Conservation (phyloP, 2,113 vertebrate species). For the Bubo bubo region DNA sequence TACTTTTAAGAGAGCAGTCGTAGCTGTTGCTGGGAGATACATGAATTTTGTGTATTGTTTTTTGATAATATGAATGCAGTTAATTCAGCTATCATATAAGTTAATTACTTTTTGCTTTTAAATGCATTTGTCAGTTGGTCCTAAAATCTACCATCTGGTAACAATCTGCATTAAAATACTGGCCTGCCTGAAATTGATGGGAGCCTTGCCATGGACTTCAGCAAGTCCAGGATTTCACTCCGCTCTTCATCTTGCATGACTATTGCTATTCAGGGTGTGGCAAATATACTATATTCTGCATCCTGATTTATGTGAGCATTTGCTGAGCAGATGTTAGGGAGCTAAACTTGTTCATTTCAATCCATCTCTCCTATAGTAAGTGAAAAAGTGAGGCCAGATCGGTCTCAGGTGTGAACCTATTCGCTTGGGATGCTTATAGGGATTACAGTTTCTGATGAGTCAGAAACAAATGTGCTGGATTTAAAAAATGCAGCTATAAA, state of each 20-base stretch:
- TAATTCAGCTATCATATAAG: background rate
- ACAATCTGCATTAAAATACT: background rate
- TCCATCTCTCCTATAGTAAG: background rate
- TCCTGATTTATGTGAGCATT: slow-evolving; percentile 49
- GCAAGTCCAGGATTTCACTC: slow-evolving; percentile 12
- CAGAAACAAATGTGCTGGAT: background rate
- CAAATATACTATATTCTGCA: slow-evolving; percentile 11
- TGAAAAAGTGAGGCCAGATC: background rate
- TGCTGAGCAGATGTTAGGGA: slow-evolving; percentile 39
- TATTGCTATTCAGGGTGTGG: slow-evolving; percentile 35
- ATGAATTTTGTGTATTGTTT: background rate
- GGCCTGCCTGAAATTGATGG: background rate
- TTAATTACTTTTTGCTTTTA: background rate
- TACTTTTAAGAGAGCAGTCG: background rate
- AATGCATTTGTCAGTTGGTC: background rate
- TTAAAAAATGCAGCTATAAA: background rate
- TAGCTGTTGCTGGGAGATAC: background rate
- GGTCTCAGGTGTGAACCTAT: background rate
- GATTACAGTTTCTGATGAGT: background rate
- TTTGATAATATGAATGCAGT: background rate
- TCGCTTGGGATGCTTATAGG: background rate
- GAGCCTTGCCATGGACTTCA: slow-evolving; percentile 10
- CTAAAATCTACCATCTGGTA: slow-evolving; percentile 32
- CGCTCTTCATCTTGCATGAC: background rate
- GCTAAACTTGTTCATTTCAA: background rate